Conservation (phyloP, 2,888 invertebrate genomes). For the Resseliella maxima region DNA sequence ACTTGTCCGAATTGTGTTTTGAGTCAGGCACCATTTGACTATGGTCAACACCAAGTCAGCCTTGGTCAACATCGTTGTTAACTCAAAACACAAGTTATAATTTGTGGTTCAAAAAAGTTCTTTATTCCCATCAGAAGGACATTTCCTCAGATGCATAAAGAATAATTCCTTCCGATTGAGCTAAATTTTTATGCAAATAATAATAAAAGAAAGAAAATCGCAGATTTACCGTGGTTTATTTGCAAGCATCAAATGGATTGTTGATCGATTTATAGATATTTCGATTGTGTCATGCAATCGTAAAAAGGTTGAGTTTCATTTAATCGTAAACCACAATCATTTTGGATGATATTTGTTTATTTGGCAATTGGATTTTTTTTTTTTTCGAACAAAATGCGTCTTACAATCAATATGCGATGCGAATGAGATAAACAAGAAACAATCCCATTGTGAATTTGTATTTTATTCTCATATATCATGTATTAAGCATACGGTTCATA, state of each 20-base stretch:
- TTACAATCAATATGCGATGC: not conserved
- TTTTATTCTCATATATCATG: conserved; percentile 46
- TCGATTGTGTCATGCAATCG: not conserved
- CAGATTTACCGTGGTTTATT: not conserved
- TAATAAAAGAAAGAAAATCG: not conserved
- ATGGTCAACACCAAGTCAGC: no score
- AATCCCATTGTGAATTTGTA: conserved; percentile 41
- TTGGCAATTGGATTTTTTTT: not conserved
- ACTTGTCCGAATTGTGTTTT: no score
- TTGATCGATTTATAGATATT: not conserved
- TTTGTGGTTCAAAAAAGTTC: no score
- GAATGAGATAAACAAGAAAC: not conserved
- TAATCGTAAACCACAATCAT: conserved; percentile 29
- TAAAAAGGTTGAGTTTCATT: conserved; percentile 4
- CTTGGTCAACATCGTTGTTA: no score
- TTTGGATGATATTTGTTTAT: conserved; percentile 9
- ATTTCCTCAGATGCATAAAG: no score
- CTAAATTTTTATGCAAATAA: no score
- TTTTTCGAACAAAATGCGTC: conserved; percentile 43
- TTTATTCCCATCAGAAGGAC: no score
- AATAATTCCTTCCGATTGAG: no score
- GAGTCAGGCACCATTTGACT: no score
- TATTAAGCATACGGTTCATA: not conserved
- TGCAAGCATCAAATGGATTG: not conserved
- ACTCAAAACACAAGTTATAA: no score